A percentile compares a stretch with the other conserved stretches of the same genome.
These are phyloP conservation scores for Carettochelys insculpta DNA, from an alignment of 2,113 vertebrate species.

Conservation along the genomic window DNA sequence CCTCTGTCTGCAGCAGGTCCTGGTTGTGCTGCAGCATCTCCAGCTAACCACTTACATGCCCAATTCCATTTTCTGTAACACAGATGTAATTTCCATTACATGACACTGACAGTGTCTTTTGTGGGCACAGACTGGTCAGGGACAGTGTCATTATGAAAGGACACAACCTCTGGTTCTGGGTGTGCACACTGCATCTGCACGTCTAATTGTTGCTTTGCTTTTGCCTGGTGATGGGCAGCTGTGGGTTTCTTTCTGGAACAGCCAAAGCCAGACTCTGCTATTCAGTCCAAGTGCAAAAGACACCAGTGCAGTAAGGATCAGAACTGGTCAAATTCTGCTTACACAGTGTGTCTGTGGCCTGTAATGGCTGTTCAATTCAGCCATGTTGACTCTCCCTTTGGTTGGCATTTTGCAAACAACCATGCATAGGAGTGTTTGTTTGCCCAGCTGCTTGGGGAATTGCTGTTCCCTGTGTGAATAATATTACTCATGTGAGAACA, in stretches of 20 bases:
- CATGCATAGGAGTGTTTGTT: background rate
- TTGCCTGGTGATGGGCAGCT: background rate
- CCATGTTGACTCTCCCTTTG: background rate
- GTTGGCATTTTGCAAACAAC: background rate
- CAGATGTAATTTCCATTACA: background rate
- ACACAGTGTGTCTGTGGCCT: background rate
- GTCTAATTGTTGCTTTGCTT: background rate
- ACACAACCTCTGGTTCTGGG: background rate
- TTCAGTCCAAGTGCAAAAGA: background rate
- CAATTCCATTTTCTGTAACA: rapidly evolving
- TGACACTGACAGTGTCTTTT: rapidly evolving
- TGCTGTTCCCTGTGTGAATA: background rate
- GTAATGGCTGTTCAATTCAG: background rate
- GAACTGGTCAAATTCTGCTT: background rate
- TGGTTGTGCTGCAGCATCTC: background rate
- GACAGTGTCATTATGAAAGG: background rate
- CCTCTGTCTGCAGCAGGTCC: background rate
- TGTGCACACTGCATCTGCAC: background rate
- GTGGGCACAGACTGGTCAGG: background rate
- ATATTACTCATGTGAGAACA: background rate
- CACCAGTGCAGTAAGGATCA: background rate
- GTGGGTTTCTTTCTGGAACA: background rate
- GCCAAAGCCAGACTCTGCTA: background rate
- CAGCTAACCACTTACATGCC: background rate
- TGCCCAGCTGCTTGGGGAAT: background rate